These are phyloP conservation scores for Lontra canadensis DNA, from an alignment of 2,113 vertebrate species.

Conservation along the genomic window DNA sequence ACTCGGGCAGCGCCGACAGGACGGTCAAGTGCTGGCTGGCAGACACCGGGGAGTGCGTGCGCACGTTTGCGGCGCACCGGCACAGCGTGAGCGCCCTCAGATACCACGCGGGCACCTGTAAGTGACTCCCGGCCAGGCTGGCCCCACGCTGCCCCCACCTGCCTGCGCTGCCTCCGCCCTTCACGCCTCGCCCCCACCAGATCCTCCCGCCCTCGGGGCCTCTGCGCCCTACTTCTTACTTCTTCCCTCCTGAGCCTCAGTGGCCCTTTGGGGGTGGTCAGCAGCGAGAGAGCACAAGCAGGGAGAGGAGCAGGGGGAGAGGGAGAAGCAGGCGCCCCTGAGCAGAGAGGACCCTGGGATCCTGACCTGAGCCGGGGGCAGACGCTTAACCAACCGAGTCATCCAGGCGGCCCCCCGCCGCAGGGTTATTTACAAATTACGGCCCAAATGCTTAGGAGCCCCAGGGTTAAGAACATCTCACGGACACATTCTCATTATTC, in stretches of 20 bases:
- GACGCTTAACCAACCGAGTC: no score
- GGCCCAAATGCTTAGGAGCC: background rate
- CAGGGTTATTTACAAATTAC: no score
- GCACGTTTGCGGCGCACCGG: slow-evolving; percentile 86
- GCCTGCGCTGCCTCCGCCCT: accelerated
- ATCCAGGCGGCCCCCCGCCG: no score
- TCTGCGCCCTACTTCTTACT: background rate
- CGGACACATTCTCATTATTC: background rate
- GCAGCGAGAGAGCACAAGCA: background rate
- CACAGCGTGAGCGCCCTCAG: slow-evolving; percentile 88
- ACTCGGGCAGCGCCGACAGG: slow-evolving; percentile 86
- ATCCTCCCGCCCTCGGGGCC: no score
- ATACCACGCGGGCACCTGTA: slow-evolving; percentile 87
- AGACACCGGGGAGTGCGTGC: slow-evolving; percentile 83
- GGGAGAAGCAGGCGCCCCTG: no score
- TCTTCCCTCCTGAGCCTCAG: background rate
- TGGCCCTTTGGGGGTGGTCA: accelerated
- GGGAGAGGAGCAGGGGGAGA: no score
- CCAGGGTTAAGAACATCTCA: background rate
- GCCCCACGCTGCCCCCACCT: accelerated
- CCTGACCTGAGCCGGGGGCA: no score
- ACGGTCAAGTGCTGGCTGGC: slow-evolving; percentile 88
- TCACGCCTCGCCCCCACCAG: background rate
- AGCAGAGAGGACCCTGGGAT: no score
- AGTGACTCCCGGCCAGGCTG: slow-evolving; percentile 71